A percentile compares a stretch with the other conserved stretches of the same genome.
Conservation (phyloP, 1,140 invertebrate species). For the Aphaenogaster floridana region DNA sequence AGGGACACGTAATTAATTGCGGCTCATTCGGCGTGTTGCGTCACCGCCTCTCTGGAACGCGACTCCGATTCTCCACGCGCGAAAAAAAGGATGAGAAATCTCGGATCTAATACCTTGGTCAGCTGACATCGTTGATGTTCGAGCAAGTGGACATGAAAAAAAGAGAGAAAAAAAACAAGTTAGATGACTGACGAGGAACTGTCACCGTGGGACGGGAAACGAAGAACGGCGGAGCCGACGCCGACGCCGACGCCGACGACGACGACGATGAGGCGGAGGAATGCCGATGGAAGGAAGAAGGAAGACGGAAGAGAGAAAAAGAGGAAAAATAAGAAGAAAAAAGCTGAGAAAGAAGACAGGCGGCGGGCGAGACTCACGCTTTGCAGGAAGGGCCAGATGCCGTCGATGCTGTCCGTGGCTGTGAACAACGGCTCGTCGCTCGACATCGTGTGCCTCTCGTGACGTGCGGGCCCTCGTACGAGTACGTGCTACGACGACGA, state of each 20-base stretch:
- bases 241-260: background rate
- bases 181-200: background rate
- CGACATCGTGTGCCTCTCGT: conserved; percentile 54
- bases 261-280: background rate
- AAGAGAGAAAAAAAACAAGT: background rate
- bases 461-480: background rate
- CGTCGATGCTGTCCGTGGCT: conserved; percentile 80
- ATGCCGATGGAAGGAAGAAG: background rate
- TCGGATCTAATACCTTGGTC: background rate
- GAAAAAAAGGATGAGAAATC: background rate
- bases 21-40: background rate
- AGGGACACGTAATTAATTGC: background rate
- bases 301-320: background rate
- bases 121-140: background rate
- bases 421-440: conserved; percentile 70
- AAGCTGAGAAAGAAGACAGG: background rate
- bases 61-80: background rate
- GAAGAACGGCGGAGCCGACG: too few relatives aligned
- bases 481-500: background rate
- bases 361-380: conserved; percentile 80
- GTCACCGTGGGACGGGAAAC: too few relatives aligned
- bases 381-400: conserved; percentile 84
- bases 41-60: background rate
- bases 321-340: background rate
- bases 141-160: background rate